Evolutionary conservation across 2,797 vertebrate species (phyloP).

Genomic region (Thunnus albacares): DNA sequence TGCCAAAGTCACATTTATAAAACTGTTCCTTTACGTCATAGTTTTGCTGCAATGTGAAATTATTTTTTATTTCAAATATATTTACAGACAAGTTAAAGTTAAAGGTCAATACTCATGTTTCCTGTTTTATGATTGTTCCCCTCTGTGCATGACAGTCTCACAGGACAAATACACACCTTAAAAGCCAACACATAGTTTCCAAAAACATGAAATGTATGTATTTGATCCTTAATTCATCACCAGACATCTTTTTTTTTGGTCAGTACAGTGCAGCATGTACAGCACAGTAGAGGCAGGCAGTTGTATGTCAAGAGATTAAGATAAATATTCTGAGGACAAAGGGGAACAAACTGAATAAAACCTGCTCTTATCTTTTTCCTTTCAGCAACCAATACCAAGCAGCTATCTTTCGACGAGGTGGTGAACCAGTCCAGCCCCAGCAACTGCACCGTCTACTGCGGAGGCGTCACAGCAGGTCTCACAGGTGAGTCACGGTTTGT

Average conservation of each 20-base stretch:
- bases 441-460: conserved; percentile 98
- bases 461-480: conserved; percentile 94
- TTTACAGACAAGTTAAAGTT: too few relatives aligned
- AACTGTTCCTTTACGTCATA: too few relatives aligned
- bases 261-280: neutral
- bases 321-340: neutral
- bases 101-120: too few relatives aligned
- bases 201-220: too few relatives aligned
- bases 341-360: neutral
- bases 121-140: too few relatives aligned
- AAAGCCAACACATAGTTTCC: too few relatives aligned
- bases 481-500: conserved; percentile 86
- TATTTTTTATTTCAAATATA: too few relatives aligned
- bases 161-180: too few relatives aligned
- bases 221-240: too few relatives aligned
- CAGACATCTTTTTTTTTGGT: neutral
- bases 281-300: neutral
- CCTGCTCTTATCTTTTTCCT: neutral
- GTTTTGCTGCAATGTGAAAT: too few relatives aligned
- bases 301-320: neutral
- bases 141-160: too few relatives aligned
- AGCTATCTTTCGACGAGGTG: conserved; percentile 96
- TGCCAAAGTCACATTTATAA: too few relatives aligned
- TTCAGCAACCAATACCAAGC: conserved; percentile 90
- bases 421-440: conserved; percentile 97